Conservation (phyloP, 2,888 invertebrate genomes). For the Lasioglossum vierecki region DNA sequence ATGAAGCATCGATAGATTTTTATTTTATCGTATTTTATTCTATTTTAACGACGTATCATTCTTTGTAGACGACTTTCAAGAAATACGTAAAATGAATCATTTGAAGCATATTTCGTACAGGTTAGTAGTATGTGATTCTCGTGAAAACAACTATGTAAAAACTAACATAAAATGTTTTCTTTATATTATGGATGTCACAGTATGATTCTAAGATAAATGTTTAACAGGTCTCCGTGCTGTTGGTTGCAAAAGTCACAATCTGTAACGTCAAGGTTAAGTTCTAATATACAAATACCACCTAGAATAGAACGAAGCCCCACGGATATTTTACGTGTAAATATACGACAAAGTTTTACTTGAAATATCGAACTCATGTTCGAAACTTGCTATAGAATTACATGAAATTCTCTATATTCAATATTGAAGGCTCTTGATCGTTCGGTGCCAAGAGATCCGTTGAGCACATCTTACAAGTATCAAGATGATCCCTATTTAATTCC, state of each 20-base stretch:
- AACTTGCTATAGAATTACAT: not conserved
- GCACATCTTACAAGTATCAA: constrained; percentile 95
- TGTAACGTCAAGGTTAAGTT: constrained; percentile 26
- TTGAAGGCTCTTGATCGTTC: constrained; percentile 90
- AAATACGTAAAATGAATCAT: constrained; percentile 25
- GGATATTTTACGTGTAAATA: constrained; percentile 88
- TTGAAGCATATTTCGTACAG: constrained; percentile 32
- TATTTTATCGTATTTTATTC: not conserved
- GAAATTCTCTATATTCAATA: not conserved
- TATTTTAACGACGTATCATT: not conserved
- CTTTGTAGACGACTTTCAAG: not conserved
- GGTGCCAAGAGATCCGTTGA: constrained; percentile 91
- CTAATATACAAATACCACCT: constrained; percentile 87
- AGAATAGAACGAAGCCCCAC: constrained; percentile 91
- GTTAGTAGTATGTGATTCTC: constrained; percentile 29
- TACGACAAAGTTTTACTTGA: not conserved
- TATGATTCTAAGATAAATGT: not conserved
- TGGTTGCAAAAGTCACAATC: constrained; percentile 35
- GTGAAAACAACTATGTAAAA: not conserved
- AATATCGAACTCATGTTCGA: not conserved
- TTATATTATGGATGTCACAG: not conserved
- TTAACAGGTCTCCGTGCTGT: constrained; percentile 30
- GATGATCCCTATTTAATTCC: constrained; percentile 96
- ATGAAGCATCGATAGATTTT: not conserved
- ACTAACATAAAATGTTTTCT: constrained; percentile 1